Conservation (phyloP, 2,888 invertebrate species). For the Biston betularia region DNA sequence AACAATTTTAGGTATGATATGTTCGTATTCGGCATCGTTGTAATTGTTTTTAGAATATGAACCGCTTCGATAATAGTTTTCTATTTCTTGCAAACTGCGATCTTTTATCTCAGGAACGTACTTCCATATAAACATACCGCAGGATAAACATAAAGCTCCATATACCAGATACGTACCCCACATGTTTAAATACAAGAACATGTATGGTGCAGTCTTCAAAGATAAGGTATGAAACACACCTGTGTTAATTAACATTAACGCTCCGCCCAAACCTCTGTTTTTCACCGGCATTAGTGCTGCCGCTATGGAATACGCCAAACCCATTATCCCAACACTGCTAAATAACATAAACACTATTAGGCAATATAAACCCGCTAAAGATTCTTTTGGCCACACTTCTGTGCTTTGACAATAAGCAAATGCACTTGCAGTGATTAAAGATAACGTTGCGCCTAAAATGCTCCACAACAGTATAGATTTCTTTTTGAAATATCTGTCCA, state of each 20-base stretch:
- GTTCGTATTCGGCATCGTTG: neutral
- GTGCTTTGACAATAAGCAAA: conserved; percentile 10
- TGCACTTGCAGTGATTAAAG: conserved; percentile 1
- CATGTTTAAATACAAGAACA: conserved; percentile 19
- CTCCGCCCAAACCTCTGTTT: conserved; percentile 19
- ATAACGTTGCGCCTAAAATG: neutral
- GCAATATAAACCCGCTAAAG: conserved; percentile 10
- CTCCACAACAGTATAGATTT: conserved; percentile 10
- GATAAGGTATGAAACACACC: conserved; percentile 8
- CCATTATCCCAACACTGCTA: conserved; percentile 9
- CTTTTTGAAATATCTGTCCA: conserved; percentile 14
- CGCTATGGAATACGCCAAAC: conserved; percentile 12
- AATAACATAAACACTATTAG: conserved; percentile 10
- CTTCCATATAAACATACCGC: conserved; percentile 29
- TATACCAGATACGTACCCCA: conserved; percentile 19
- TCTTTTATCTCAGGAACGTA: conserved; percentile 30
- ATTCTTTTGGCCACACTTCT: conserved; percentile 5
- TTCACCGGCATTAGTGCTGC: conserved; percentile 11
- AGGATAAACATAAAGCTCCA: neutral
- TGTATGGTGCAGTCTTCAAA: conserved; percentile 20
- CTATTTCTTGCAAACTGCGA: conserved; percentile 30
- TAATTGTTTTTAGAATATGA: neutral
- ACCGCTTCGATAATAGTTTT: conserved; percentile 11
- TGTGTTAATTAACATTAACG: conserved; percentile 7
- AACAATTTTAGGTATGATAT: neutral